Percentiles rank a stretch among this genome's conserved stretches.
Evolutionary conservation across 1,140 invertebrate genomes (phyloP).

Genomic region (Solen grandis): DNA sequence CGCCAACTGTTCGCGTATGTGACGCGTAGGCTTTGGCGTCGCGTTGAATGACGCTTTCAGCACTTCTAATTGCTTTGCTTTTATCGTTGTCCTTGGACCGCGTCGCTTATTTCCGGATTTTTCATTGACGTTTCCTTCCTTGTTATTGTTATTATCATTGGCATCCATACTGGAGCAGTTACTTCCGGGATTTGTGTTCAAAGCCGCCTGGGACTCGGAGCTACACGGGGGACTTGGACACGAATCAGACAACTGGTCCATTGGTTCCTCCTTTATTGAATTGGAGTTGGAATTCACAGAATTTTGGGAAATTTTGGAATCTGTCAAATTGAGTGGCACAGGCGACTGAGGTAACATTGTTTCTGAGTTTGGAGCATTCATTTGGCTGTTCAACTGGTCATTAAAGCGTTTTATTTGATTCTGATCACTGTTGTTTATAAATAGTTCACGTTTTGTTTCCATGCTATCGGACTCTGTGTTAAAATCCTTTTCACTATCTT

Average conservation of each 20-base stretch:
- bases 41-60: constrained; percentile 95
- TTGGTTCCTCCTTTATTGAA: constrained; percentile 21
- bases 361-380: constrained; percentile 32
- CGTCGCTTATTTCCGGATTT: constrained; percentile 90
- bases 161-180: constrained; percentile 50
- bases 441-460: constrained; percentile 58
- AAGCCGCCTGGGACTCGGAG: constrained; percentile 41
- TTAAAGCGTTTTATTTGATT: constrained; percentile 55
- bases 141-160: constrained; percentile 55
- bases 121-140: constrained; percentile 15
- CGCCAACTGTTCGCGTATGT: constrained; percentile 98
- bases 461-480: constrained; percentile 63
- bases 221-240: constrained; percentile 51
- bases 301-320: constrained; percentile 33
- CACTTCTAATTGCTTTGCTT: constrained; percentile 90
- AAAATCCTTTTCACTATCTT: constrained; percentile 67
- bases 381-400: constrained; percentile 40
- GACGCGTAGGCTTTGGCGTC: constrained; percentile 98
- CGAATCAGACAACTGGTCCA: constrained; percentile 49
- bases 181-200: constrained; percentile 49
- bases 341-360: constrained; percentile 1
- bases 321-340: constrained; percentile 12
- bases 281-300: constrained; percentile 42
- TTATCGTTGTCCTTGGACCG: constrained; percentile 98
- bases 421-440: constrained; percentile 46